These are phyloP conservation scores for Channa striata DNA, from an alignment of 2,797 vertebrate genomes.

Conservation along the genomic window DNA sequence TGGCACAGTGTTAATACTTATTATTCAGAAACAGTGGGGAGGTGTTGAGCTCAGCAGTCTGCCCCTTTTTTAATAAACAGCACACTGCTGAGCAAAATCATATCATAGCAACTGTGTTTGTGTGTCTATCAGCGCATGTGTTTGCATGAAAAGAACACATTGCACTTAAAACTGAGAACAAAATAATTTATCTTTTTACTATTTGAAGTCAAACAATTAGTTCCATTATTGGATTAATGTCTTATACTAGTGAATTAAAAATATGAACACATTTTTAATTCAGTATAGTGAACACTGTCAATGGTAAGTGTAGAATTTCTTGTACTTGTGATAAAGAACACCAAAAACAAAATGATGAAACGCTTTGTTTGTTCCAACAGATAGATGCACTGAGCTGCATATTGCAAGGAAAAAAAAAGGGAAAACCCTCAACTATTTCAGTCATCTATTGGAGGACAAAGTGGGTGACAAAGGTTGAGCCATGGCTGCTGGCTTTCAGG, in stretches of 20 bases:
- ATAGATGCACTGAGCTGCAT: conserved; percentile 37
- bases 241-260: conserved; percentile 12
- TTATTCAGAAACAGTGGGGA: conserved; percentile 77
- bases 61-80: conserved; percentile 76
- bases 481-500: too few species aligned
- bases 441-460: not conserved
- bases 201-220: conserved; percentile 37
- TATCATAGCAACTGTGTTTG: conserved; percentile 51
- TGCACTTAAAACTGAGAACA: conserved; percentile 11
- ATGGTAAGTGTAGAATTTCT: not conserved
- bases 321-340: conserved; percentile 14
- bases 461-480: too few species aligned
- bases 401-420: conserved; percentile 2
- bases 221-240: conserved; percentile 29
- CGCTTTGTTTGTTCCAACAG: conserved; percentile 47
- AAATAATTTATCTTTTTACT: conserved; percentile 27
- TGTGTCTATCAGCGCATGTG: conserved; percentile 31
- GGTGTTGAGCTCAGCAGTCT: conserved; percentile 76
- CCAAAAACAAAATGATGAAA: conserved; percentile 48
- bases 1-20: conserved; percentile 70
- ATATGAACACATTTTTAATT: conserved; percentile 26
- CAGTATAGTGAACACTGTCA: conserved; percentile 18
- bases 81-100: conserved; percentile 67
- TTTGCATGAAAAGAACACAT: conserved; percentile 30
- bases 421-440: too few species aligned